Evolutionary conservation across 1,140 invertebrate genomes (phyloP).

Genomic region (Pogonomyrmex californicus): DNA sequence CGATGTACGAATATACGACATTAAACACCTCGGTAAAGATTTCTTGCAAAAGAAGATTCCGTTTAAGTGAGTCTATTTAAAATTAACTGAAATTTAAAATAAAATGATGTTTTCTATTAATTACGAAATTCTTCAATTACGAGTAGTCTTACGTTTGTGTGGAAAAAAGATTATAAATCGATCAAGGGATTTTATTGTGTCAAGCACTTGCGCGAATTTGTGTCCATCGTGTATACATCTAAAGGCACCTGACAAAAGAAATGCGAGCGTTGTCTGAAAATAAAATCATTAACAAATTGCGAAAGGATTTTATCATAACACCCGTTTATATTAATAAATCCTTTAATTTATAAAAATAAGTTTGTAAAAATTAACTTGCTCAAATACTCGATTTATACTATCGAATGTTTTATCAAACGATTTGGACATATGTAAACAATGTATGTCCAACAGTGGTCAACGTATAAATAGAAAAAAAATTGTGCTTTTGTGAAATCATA

Average conservation of each 20-base stretch:
- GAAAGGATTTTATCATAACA: neutral
- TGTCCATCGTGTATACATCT: neutral
- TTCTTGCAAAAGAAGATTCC: neutral
- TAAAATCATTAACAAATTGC: slow-evolving; percentile 13
- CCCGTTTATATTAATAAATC: neutral
- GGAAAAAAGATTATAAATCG: slow-evolving; percentile 16
- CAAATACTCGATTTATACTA: slow-evolving; percentile 7
- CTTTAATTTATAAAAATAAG: neutral
- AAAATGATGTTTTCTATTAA: neutral
- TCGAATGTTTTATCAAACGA: slow-evolving; percentile 17
- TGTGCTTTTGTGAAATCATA: neutral
- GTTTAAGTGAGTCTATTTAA: neutral
- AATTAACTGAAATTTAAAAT: neutral
- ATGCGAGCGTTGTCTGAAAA: neutral
- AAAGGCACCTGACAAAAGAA: slow-evolving; percentile 11
- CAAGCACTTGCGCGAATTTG: neutral
- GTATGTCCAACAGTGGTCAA: slow-evolving; percentile 15
- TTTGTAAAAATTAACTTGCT: neutral
- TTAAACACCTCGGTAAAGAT: neutral
- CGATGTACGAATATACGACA: neutral
- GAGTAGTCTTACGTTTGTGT: neutral
- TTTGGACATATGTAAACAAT: neutral
- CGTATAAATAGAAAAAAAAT: slow-evolving; percentile 25
- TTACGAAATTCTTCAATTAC: neutral
- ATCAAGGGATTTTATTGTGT: neutral